These are phyloP conservation scores for Pipistrellus pipistrellus DNA, from an alignment of 2,797 vertebrate genomes.

Conservation along the genomic window DNA sequence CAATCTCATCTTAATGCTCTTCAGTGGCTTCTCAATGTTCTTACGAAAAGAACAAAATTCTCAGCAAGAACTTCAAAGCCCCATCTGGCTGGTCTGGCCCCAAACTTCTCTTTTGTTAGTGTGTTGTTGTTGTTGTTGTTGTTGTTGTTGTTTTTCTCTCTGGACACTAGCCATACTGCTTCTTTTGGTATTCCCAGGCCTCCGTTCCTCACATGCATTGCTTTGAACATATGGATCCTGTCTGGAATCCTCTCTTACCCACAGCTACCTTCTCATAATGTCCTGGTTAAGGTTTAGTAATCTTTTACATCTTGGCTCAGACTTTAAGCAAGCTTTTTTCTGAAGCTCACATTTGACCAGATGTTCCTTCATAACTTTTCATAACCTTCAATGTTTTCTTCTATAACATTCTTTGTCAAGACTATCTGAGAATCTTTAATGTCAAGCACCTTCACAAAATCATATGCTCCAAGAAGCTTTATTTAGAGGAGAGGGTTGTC, in stretches of 20 bases:
- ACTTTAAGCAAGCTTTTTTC: neutral
- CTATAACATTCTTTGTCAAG: neutral
- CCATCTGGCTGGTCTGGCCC: neutral
- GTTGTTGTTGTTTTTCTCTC: neutral
- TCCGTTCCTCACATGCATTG: neutral
- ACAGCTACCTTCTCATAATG: neutral
- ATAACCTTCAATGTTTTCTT: neutral
- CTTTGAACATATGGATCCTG: neutral
- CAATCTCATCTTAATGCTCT: neutral
- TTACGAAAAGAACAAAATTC: neutral
- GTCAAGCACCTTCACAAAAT: neutral
- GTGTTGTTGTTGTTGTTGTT: too few species aligned
- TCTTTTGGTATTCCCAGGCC: neutral
- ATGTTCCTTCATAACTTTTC: neutral
- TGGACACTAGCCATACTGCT: neutral
- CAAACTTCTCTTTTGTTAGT: neutral
- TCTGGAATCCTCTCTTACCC: constrained; percentile 19
- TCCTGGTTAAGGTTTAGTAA: neutral
- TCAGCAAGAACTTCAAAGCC: neutral
- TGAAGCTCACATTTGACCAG: neutral
- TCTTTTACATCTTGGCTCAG: constrained; percentile 13
- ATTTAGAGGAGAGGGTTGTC: neutral
- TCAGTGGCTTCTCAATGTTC: neutral
- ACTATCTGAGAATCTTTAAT: neutral
- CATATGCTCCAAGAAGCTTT: neutral